Evolutionary conservation across 2,113 vertebrate genomes (phyloP).

Genomic region (Platichthys stellatus): DNA sequence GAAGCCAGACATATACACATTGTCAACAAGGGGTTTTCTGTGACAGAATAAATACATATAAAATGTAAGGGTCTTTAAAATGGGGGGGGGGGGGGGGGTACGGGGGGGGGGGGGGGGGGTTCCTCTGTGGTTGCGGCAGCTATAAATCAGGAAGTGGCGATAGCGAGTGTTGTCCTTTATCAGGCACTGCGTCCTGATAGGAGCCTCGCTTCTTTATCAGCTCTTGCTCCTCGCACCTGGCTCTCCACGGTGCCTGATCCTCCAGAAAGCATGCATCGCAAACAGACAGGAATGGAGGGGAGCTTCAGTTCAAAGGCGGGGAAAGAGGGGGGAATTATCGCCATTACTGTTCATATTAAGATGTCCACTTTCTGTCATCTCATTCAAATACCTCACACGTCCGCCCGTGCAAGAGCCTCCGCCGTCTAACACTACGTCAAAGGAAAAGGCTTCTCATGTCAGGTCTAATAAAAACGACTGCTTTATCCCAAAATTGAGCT

Average conservation of each 20-base stretch:
- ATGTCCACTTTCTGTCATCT: constrained; percentile 43
- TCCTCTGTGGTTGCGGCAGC: constrained; percentile 36
- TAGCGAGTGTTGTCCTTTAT: constrained; percentile 71
- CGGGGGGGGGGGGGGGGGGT: neutral
- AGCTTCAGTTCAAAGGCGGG: constrained; percentile 49
- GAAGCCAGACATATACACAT: neutral
- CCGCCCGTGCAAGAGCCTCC: neutral
- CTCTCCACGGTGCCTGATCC: constrained; percentile 62
- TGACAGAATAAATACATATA: constrained; percentile 38
- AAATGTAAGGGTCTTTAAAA: constrained; percentile 38
- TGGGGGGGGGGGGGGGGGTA: constrained; percentile 3
- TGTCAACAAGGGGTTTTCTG: constrained; percentile 1
- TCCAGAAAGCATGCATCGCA: constrained; percentile 56
- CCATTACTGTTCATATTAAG: constrained; percentile 44
- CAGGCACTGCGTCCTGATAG: constrained; percentile 69
- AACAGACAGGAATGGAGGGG: constrained; percentile 26
- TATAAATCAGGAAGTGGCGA: constrained; percentile 70
- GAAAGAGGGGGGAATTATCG: constrained; percentile 21
- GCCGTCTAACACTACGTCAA: constrained; percentile 13
- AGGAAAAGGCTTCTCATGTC: constrained; percentile 19
- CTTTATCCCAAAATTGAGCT: neutral
- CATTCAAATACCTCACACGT: constrained; percentile 31
- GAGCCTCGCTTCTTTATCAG: constrained; percentile 72
- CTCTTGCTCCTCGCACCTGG: constrained; percentile 60
- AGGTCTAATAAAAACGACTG: constrained; percentile 4